Conservation (phyloP, 37 sponge, comb jelly and placozoan species). For the Eunapius fragilis region DNA sequence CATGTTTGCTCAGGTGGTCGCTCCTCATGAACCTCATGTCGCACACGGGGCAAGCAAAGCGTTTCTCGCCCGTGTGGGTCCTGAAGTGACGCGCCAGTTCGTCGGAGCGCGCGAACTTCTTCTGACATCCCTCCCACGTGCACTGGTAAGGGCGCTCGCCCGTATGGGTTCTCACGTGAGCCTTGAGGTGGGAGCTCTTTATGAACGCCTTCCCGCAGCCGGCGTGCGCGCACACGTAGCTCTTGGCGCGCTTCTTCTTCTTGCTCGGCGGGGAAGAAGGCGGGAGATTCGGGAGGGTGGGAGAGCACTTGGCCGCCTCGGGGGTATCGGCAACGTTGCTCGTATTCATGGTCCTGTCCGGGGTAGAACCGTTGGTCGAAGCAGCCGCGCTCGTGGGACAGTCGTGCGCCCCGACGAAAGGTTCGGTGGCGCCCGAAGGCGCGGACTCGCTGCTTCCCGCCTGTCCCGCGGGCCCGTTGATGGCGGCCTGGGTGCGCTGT, state of each 20-base stretch:
- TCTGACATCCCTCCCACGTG: constrained; percentile 93
- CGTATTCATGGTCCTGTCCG: not conserved
- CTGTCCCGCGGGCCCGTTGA: not conserved
- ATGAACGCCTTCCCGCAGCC: constrained; percentile 94
- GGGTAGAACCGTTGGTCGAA: not conserved
- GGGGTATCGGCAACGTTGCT: not conserved
- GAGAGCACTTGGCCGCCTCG: not conserved
- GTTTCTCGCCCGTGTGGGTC: constrained; percentile 92
- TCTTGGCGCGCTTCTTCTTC: constrained; percentile 67
- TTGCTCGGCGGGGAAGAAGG: not conserved
- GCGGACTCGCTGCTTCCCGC: not conserved
- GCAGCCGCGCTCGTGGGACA: not conserved
- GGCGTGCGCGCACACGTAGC: constrained; percentile 88
- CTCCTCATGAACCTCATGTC: not conserved
- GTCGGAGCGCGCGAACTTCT: constrained; percentile 98
- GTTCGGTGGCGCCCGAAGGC: not conserved
- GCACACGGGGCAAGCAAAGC: not conserved
- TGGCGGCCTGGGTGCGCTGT: not conserved
- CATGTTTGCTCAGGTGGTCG: not conserved
- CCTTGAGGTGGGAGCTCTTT: constrained; percentile 98
- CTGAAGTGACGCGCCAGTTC: constrained; percentile 97
- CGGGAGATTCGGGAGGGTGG: not conserved
- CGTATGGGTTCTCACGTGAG: constrained; percentile 98
- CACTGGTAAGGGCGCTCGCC: constrained; percentile 97
- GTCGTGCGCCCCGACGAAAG: not conserved